phyloP scores from a whole-genome alignment of 2,797 vertebrate species.

The Gymnocypris eckloni region DNA sequence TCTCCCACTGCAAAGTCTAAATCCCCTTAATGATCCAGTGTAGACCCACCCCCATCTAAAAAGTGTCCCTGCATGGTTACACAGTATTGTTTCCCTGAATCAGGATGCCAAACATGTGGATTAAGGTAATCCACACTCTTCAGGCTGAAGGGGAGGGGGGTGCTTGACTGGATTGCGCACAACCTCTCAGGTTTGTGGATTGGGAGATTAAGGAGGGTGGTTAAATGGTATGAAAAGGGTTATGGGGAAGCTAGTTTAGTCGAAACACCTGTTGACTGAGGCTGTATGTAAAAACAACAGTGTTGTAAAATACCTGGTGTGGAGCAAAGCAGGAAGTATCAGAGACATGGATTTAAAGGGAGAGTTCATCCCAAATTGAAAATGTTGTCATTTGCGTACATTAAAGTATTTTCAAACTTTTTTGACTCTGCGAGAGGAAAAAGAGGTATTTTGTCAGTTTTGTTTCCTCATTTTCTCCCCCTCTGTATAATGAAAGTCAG shows the following conservation, averaged over 20 bases:
- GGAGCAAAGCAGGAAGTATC: not conserved
- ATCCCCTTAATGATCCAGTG: constrained; percentile 55
- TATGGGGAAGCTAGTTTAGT: not conserved
- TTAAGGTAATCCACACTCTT: constrained; percentile 58
- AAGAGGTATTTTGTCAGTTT: not conserved
- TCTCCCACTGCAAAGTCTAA: constrained; percentile 36
- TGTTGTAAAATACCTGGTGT: not conserved
- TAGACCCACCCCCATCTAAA: constrained; percentile 26
- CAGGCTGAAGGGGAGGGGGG: constrained; percentile 39
- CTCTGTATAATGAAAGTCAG: too few species aligned
- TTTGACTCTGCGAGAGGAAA: not conserved
- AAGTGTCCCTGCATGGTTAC: constrained; percentile 30
- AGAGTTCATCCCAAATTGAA: not conserved
- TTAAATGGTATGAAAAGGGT: constrained; percentile 39
- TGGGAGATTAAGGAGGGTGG: constrained; percentile 47
- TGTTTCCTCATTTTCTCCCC: too few species aligned
- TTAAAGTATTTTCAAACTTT: not conserved
- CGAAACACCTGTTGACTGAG: constrained; percentile 9
- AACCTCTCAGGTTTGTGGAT: constrained; percentile 55
- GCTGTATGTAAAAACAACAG: not conserved
- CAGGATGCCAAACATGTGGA: constrained; percentile 57
- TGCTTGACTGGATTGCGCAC: constrained; percentile 47
- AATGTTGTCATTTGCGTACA: not conserved
- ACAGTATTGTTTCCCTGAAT: constrained; percentile 51
- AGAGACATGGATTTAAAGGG: not conserved